These are phyloP conservation scores for Gallinago solitaria DNA, from an alignment of 2,797 vertebrate genomes.

Conservation along the genomic window DNA sequence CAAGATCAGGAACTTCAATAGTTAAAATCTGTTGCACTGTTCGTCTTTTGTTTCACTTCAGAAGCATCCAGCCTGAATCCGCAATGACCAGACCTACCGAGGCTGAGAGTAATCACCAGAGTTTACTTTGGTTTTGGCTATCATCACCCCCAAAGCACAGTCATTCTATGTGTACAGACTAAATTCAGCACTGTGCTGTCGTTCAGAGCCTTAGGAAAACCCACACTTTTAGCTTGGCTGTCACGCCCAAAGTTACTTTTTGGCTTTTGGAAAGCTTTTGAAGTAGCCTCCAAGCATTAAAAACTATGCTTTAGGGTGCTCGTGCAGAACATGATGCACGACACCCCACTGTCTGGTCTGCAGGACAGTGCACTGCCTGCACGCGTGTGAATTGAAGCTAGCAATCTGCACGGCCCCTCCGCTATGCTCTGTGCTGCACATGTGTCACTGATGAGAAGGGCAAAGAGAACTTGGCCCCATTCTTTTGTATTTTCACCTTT, in stretches of 20 bases:
- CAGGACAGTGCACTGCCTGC: fast-evolving
- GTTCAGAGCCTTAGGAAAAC: neutral
- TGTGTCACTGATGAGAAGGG: neutral
- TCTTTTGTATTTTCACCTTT: neutral
- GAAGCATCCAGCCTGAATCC: neutral
- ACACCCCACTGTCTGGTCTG: fast-evolving
- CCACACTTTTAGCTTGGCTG: neutral
- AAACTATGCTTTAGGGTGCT: neutral
- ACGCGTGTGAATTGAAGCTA: neutral
- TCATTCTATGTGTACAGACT: neutral
- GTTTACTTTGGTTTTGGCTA: neutral
- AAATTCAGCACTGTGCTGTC: neutral
- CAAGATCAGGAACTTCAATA: neutral
- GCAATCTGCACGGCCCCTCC: neutral
- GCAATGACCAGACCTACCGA: fast-evolving
- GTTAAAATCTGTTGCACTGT: neutral
- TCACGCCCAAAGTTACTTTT: neutral
- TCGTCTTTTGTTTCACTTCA: neutral
- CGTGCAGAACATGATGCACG: fast-evolving
- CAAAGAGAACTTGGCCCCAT: neutral
- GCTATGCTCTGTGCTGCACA: neutral
- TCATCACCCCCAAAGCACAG: neutral
- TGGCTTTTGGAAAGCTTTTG: neutral
- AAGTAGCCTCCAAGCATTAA: neutral
- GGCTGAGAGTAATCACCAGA: neutral